Conservation (phyloP, 2,113 vertebrate genomes). For the Camelus bactrianus region DNA sequence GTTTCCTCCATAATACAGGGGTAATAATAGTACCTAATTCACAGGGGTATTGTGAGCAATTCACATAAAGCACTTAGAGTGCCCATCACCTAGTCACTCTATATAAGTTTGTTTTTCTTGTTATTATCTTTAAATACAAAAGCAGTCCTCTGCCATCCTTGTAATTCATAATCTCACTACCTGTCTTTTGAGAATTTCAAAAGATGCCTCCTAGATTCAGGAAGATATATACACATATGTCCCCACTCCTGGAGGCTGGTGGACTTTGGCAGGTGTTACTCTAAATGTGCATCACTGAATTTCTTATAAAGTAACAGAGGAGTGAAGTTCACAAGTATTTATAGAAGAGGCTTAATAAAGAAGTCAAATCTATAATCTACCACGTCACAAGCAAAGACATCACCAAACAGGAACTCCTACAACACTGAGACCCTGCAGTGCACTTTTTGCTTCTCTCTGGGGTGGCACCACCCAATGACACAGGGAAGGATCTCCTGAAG, state of each 20-base stretch:
- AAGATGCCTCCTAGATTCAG: background rate
- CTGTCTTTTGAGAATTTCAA: background rate
- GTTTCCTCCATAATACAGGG: background rate
- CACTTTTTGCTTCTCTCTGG: background rate
- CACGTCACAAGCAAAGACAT: background rate
- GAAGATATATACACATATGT: background rate
- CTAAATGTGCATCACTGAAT: background rate
- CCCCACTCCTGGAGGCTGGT: background rate
- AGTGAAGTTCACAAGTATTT: background rate
- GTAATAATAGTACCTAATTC: background rate
- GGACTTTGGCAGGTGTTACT: background rate
- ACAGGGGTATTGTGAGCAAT: background rate
- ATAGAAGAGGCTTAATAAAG: background rate
- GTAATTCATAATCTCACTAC: background rate
- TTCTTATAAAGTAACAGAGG: background rate
- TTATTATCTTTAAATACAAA: background rate
- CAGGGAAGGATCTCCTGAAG: background rate
- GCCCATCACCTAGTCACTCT: background rate
- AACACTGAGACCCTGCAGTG: background rate
- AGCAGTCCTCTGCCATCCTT: background rate
- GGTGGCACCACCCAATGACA: background rate
- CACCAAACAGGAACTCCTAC: background rate
- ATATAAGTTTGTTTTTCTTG: too few species aligned
- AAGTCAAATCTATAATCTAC: background rate
- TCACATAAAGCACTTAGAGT: rapidly evolving